Evolutionary conservation across 2,113 vertebrate genomes (phyloP).

Genomic region (Platycercus adscitus): DNA sequence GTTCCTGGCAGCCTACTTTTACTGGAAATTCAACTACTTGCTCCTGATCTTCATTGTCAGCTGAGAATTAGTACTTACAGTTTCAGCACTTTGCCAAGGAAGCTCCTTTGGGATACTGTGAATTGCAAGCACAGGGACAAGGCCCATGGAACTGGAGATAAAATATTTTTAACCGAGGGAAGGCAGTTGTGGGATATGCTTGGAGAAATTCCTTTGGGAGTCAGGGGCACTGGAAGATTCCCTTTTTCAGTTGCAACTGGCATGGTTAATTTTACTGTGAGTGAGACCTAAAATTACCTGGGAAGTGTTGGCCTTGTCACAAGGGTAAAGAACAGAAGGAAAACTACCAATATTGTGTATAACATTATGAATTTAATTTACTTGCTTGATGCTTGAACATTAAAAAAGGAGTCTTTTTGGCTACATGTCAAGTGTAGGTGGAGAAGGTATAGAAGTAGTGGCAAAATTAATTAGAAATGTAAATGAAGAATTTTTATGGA

Average conservation of each 20-base stretch:
- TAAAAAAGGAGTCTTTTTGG: neutral
- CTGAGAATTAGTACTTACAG: conserved; percentile 6
- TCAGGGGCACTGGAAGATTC: neutral
- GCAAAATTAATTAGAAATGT: neutral
- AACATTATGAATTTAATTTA: neutral
- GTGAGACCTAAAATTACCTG: neutral
- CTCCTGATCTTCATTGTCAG: neutral
- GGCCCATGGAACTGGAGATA: conserved; percentile 11
- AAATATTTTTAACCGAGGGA: conserved; percentile 25
- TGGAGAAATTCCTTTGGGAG: conserved; percentile 1
- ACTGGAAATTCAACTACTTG: neutral
- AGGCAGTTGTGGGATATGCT: neutral
- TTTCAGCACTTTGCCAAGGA: conserved; percentile 44
- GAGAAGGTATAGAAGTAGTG: neutral
- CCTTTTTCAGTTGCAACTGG: neutral
- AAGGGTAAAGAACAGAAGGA: neutral
- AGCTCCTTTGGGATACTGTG: conserved; percentile 8
- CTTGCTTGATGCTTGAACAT: neutral
- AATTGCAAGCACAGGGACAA: neutral
- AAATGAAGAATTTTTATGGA: neutral
- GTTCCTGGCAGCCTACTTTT: neutral
- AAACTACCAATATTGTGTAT: neutral
- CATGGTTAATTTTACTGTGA: neutral
- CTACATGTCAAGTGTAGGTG: neutral
- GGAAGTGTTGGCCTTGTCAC: neutral